phyloP scores from a whole-genome alignment of 2,888 invertebrate species.

The Morpho deidamia region DNA sequence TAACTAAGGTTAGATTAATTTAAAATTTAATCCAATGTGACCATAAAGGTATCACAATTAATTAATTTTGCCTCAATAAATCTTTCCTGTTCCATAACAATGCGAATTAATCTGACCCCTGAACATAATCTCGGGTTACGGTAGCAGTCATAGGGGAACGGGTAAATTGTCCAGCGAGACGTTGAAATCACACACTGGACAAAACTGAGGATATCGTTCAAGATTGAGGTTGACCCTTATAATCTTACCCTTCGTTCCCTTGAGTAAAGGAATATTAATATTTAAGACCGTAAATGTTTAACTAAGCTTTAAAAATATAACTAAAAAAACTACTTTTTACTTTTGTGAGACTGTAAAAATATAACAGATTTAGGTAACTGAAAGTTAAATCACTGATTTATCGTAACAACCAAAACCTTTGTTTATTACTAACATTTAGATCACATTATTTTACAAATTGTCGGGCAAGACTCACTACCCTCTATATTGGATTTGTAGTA shows the following conservation, averaged over 20 bases:
- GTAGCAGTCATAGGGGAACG: background rate
- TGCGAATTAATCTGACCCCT: constrained; percentile 3
- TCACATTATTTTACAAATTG: background rate
- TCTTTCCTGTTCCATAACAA: background rate
- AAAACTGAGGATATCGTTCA: background rate
- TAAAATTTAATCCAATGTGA: background rate
- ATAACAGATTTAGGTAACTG: too few species aligned
- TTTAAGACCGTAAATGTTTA: background rate
- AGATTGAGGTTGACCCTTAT: constrained; percentile 3
- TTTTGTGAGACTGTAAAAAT: too few species aligned
- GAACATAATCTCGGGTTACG: background rate
- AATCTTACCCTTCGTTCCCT: background rate
- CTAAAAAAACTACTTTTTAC: too few species aligned
- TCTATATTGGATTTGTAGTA: background rate
- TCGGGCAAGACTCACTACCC: background rate
- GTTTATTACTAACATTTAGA: background rate
- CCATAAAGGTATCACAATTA: background rate
- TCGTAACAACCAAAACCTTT: too few species aligned
- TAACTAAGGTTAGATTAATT: background rate
- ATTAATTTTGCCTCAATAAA: background rate
- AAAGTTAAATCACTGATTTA: too few species aligned
- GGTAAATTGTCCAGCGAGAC: constrained; percentile 1
- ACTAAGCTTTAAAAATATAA: background rate
- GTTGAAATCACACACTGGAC: background rate
- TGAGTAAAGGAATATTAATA: background rate